A percentile compares a stretch with the other conserved stretches of the same genome.
Evolutionary conservation across 2,797 vertebrate genomes (phyloP).

Genomic region (Pangasius macronema): DNA sequence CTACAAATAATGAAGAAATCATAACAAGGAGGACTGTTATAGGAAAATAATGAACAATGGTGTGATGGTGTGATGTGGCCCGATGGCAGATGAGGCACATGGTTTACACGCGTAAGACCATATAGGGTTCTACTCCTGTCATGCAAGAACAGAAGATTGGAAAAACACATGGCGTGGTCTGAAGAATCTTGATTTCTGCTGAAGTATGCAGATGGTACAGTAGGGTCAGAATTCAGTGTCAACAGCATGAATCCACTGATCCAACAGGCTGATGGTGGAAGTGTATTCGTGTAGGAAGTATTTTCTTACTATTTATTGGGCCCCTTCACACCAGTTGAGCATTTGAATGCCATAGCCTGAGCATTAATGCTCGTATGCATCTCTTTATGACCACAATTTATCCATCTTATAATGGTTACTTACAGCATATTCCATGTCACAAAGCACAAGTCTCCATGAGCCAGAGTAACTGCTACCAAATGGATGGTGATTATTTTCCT

Average conservation of each 20-base stretch:
- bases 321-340: not conserved
- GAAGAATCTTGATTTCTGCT: not conserved
- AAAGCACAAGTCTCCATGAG: not conserved
- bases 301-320: not conserved
- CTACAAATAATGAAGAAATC: not conserved
- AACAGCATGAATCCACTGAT: not conserved
- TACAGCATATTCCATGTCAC: not conserved
- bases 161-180: not conserved
- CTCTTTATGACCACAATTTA: not conserved
- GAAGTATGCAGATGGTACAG: not conserved
- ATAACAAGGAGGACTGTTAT: not conserved
- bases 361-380: not conserved
- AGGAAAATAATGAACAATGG: not conserved
- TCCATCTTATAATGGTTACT: not conserved
- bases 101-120: not conserved
- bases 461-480: not conserved
- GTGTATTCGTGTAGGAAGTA: not conserved
- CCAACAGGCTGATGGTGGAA: not conserved
- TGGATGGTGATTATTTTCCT: not conserved
- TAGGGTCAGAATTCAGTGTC: not conserved
- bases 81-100: not conserved
- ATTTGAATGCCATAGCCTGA: not conserved
- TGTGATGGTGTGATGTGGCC: not conserved
- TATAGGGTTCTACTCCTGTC: not conserved
- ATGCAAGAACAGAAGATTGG: not conserved